Base-by-base conservation (phyloP, 2,113 vertebrate species). In the Elephas maximus region DNA sequence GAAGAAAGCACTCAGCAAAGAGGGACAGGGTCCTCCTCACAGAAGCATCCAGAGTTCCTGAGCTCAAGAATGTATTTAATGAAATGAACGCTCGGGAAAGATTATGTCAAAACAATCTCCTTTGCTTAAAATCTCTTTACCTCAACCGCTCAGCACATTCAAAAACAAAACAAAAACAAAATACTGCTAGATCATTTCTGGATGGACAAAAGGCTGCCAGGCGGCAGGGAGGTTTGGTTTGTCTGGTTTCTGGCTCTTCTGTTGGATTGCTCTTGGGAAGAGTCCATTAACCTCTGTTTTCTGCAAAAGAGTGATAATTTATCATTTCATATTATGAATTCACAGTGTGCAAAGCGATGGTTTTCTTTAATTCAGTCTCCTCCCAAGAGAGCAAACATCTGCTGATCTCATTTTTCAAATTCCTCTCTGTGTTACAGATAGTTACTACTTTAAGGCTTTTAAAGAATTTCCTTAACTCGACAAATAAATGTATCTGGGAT, bases 141-240 rank as follows among this genome's bases (percentile, higher is more conserved):
- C 65, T 80, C 48, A 26, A 30, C 14, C 30, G 28, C 30, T 30
- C 11, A 8, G 17, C 4, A 23, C 30, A 88, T 14, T 45, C 53
- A 0, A 28, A 88, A 60, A 37, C 48, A 44, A n/a, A 33, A 44
- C 28, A 33, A 44, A n/a, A 33, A 44, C 28, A 33, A 10, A 73
- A 11, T 9, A 3, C 37, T 5, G 2, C 9, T 9, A 18, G 20
- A 20, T 45, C 48, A 3, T 17, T 84, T 91, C 62, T 69, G 90
- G 67, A 83, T 80, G n/a, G 24, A 57, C 82, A 91, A 65, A 51
- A 51, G 26, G 14, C 63, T 3, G 26, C 5, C 14, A 0, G 41
- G 30, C 41, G 6, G 21, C 0, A 0, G 57, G 14, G 37, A 33
- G 60, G 33, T 37, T 11, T 41, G n/a, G 1, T 18, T 18, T 0